A percentile compares a stretch with the other conserved stretches of the same genome.
Evolutionary conservation across 2,888 invertebrate species (phyloP).

Genomic region (Iphiclides podalirius): DNA sequence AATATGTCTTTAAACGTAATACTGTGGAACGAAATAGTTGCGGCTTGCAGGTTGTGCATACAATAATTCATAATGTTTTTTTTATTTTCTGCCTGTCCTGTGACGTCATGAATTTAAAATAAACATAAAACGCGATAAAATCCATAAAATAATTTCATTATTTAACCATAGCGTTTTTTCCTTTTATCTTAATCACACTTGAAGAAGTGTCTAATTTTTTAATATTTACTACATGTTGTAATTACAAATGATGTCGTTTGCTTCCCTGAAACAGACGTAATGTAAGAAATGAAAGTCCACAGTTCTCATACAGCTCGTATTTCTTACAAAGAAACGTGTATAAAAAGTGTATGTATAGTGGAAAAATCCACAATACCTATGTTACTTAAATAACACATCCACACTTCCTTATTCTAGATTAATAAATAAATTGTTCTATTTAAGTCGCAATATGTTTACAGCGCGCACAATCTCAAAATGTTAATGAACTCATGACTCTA

Average conservation of each 20-base stretch:
- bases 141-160: too few relatives aligned
- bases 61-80: too few relatives aligned
- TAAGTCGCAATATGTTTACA: not conserved
- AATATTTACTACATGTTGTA: too few relatives aligned
- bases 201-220: too few relatives aligned
- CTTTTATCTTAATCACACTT: too few relatives aligned
- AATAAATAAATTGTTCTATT: slow-evolving; percentile 12
- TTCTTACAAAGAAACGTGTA: slow-evolving; percentile 21
- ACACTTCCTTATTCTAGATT: slow-evolving; percentile 7
- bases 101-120: too few relatives aligned
- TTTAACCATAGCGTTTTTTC: too few relatives aligned
- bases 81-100: too few relatives aligned
- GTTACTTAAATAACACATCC: slow-evolving; percentile 4
- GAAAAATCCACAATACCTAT: slow-evolving; percentile 23
- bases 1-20: too few relatives aligned
- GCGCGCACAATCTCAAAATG: not conserved
- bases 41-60: too few relatives aligned
- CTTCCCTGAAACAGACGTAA: slow-evolving; percentile 9
- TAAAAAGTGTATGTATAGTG: slow-evolving; percentile 19
- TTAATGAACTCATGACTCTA: not conserved
- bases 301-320: slow-evolving; percentile 8
- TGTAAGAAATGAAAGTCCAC: not conserved
- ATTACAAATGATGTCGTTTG: not conserved
- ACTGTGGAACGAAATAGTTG: too few relatives aligned
- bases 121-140: too few relatives aligned